A percentile compares a stretch with the other conserved stretches of the same genome.
phyloP scores from a whole-genome alignment of 2,797 vertebrate species.

The Cyclopterus lumpus region DNA sequence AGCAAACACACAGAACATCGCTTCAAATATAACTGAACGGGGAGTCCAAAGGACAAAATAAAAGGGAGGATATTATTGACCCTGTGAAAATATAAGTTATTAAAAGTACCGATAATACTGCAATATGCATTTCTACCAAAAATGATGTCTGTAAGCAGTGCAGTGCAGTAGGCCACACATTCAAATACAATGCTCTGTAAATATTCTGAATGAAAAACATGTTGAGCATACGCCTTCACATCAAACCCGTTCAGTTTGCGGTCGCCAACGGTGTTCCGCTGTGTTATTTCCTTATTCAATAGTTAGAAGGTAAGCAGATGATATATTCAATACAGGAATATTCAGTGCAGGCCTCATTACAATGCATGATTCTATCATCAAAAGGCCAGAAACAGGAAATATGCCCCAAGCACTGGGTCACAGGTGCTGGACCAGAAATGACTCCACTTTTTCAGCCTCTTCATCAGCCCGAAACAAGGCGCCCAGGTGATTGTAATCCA shows the following conservation, averaged over 20 bases:
- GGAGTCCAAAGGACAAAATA: background rate
- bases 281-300: slow-evolving; percentile 2
- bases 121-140: background rate
- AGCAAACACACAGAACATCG: background rate
- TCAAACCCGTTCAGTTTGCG: background rate
- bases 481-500: background rate
- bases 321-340: slow-evolving; percentile 16
- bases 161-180: background rate
- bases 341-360: slow-evolving; percentile 5
- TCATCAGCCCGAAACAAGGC: slow-evolving; percentile 3
- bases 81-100: background rate
- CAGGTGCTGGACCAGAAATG: slow-evolving; percentile 3
- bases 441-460: background rate
- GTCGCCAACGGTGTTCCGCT: background rate
- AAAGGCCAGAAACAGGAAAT: slow-evolving; percentile 1
- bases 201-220: slow-evolving; percentile 4
- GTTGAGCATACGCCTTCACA: background rate
- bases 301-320: background rate
- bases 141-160: background rate
- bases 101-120: background rate
- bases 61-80: background rate
- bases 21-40: background rate
- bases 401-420: background rate
- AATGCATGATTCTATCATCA: slow-evolving; percentile 10
- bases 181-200: background rate